Percentiles rank a stretch among this genome's conserved stretches.
Conservation (phyloP, 2,888 invertebrate genomes). For the Folsomia candida region DNA sequence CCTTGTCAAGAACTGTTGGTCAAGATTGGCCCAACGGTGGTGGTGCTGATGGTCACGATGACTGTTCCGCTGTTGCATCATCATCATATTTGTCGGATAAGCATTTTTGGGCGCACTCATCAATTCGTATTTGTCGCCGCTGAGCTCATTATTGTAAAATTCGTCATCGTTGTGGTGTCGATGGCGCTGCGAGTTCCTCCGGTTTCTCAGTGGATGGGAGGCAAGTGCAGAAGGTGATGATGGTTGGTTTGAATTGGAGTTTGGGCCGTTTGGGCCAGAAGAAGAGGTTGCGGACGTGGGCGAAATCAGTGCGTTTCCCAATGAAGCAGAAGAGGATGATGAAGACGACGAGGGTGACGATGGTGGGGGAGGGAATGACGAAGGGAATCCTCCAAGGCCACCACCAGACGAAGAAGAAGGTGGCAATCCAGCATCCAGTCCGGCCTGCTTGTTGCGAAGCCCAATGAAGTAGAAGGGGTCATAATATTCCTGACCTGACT, state of each 20-base stretch:
- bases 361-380: constrained; percentile 8
- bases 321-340: neutral
- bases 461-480: constrained; percentile 41
- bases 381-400: neutral
- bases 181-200: constrained; percentile 33
- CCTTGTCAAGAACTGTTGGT: constrained; percentile 39
- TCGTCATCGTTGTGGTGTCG: constrained; percentile 27
- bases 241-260: neutral
- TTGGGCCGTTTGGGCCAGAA: constrained; percentile 4
- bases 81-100: constrained; percentile 1
- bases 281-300: neutral
- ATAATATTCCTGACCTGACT: constrained; percentile 31
- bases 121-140: constrained; percentile 38
- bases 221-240: constrained; percentile 19
- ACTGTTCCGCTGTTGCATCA: constrained; percentile 14
- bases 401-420: constrained; percentile 2
- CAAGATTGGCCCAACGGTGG: constrained; percentile 14
- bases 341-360: neutral
- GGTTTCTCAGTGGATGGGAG: constrained; percentile 26
- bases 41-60: constrained; percentile 15
- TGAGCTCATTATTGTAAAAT: constrained; percentile 33
- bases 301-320: neutral
- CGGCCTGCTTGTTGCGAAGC: constrained; percentile 3
- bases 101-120: constrained; percentile 23
- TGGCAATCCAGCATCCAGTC: neutral